These are phyloP conservation scores for Drosophila baimaii DNA, from an alignment of 1,140 invertebrate species.

Conservation along the genomic window DNA sequence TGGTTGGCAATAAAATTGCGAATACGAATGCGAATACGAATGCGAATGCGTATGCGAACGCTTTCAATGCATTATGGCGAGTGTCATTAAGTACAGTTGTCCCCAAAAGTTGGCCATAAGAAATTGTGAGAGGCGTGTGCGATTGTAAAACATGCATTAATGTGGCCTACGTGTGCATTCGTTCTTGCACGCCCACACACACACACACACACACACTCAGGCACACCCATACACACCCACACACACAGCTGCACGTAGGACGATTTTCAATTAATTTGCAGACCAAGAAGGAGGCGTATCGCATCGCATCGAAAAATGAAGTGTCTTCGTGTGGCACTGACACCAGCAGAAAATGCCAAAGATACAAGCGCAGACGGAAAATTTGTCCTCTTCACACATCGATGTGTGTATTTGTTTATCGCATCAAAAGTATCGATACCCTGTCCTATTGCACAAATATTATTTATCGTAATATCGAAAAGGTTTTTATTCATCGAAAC, in stretches of 20 bases:
- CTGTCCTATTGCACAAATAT: background rate
- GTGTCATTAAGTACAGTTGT: constrained; percentile 57
- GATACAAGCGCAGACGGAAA: constrained; percentile 40
- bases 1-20: constrained; percentile 42
- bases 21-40: constrained; percentile 1
- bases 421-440: background rate
- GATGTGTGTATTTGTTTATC: background rate
- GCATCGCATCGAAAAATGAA: constrained; percentile 37
- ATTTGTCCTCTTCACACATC: constrained; percentile 26
- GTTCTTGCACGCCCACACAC: constrained; percentile 12
- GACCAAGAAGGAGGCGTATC: constrained; percentile 36
- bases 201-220: constrained; percentile 3
- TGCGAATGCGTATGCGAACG: constrained; percentile 11
- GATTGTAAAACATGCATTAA: constrained; percentile 75
- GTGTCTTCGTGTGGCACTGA: constrained; percentile 61
- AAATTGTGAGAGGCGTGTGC: constrained; percentile 50
- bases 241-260: constrained; percentile 21
- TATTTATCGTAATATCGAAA: background rate
- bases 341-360: constrained; percentile 58
- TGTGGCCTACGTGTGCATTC: constrained; percentile 62
- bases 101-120: constrained; percentile 48
- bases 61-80: constrained; percentile 61
- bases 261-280: constrained; percentile 73
- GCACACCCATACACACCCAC: constrained; percentile 3
- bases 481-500: too few relatives aligned